Base-by-base conservation (phyloP, 2,113 vertebrate species). In the Perca fluviatilis region DNA sequence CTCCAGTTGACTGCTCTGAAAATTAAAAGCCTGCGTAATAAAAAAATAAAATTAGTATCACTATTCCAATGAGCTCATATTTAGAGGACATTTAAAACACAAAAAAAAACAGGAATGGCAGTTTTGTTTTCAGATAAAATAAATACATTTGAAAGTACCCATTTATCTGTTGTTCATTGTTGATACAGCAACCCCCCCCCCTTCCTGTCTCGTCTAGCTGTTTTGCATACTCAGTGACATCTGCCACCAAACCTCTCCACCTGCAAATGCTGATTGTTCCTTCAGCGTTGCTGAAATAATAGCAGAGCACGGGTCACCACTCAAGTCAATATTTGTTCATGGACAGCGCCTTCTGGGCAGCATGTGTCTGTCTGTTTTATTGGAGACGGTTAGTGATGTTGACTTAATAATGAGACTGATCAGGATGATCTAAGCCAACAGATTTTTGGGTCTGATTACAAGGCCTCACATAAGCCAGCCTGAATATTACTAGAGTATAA, bases 301-400 rank as follows among this genome's bases (percentile, higher is more conserved):
- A 62, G 65, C 64, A 40, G 61, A 46, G 77, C 76, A 40, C 23
- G 8, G 85, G 71, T 74, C 79, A 64, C 53, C 63, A 1, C 19
- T 68, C 30, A 0, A 69, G 86, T 90, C 83, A 90, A 89, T 91
- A 89, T 91, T 92, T 90, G 85, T 67, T 80, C 62, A 79, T 61
- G 81, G 74, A 56, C 58, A 12, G 71, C 8, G 15, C 58, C 76
- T 83, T 14, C 71, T 66, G 76, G 15, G 0, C 21, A 7, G 21
- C 19, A 27, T 51, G 65, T 23, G n/a, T 51, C 33, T 13, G 70
- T 36, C 40, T 62, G 30, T 64, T 63, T 63, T 71, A 60, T 76
- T 40, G 43, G 65, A 74, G 73, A 27, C 1, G 16, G 67, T 40
- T 21, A 18, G 60, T 53, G 40, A 63, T 27, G 51, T 2, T 27